These are phyloP conservation scores for Reinhardtius hippoglossoides DNA, from an alignment of 2,113 vertebrate species.

Conservation along the genomic window DNA sequence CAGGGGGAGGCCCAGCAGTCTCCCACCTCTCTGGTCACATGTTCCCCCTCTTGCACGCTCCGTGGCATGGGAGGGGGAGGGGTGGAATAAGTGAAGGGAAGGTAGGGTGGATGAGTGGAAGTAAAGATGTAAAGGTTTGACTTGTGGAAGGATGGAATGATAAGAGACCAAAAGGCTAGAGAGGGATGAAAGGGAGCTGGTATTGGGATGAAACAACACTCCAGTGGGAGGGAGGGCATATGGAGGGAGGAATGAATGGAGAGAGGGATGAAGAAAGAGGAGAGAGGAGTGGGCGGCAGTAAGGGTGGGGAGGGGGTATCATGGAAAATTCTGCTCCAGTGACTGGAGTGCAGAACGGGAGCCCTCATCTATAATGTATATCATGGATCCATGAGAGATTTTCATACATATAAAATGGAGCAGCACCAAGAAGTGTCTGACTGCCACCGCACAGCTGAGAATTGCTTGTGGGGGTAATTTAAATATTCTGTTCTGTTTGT, in stretches of 20 bases:
- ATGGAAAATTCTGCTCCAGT: slow-evolving; percentile 75
- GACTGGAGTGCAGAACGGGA: slow-evolving; percentile 77
- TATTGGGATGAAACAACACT: slow-evolving; percentile 70
- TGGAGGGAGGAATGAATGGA: slow-evolving; percentile 58
- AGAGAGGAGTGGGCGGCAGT: slow-evolving; percentile 54
- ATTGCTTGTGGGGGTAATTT: slow-evolving; percentile 72
- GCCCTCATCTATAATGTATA: slow-evolving; percentile 84
- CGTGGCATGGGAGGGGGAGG: slow-evolving; percentile 17
- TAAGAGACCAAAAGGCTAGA: slow-evolving; percentile 74
- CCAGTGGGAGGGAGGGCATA: slow-evolving; percentile 73
- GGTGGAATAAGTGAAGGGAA: slow-evolving; percentile 33
- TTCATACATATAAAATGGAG: slow-evolving; percentile 81
- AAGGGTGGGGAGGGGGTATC: slow-evolving; percentile 47
- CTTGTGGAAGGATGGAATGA: slow-evolving; percentile 72
- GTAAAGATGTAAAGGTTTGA: slow-evolving; percentile 72
- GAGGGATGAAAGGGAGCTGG: slow-evolving; percentile 74
- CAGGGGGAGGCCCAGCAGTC: slow-evolving; percentile 51
- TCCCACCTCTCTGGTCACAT: slow-evolving; percentile 60
- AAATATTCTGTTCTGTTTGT: slow-evolving; percentile 78
- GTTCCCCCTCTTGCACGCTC: slow-evolving; percentile 36
- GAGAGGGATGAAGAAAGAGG: slow-evolving; percentile 37
- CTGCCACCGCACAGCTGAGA: slow-evolving; percentile 48
- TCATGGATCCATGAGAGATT: slow-evolving; percentile 77
- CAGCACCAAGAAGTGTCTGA: slow-evolving; percentile 75
- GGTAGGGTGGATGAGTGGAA: slow-evolving; percentile 49